A percentile compares a stretch with the other conserved stretches of the same genome.
Evolutionary conservation across 2,888 invertebrate genomes (phyloP).

Genomic region (Drosophila paucipuncta): DNA sequence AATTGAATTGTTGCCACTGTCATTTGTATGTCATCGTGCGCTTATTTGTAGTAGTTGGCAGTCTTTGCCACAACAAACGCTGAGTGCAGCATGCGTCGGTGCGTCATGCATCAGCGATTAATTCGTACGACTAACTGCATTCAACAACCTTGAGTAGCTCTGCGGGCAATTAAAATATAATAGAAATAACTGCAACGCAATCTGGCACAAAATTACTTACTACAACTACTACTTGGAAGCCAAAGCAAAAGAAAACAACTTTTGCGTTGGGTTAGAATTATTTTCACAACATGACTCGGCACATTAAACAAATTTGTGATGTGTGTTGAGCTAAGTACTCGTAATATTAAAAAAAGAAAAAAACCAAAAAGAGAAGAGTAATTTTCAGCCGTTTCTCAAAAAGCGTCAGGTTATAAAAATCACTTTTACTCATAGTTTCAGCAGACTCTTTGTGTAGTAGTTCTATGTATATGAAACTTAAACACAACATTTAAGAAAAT

Average conservation of each 20-base stretch:
- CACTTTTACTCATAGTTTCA: background rate
- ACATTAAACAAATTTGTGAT: background rate
- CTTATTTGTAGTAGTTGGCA: conserved; percentile 24
- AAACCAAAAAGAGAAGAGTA: background rate
- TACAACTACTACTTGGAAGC: conserved; percentile 15
- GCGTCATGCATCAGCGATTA: conserved; percentile 65
- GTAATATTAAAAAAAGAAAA: background rate
- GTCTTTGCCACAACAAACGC: conserved; percentile 12
- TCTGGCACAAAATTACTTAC: conserved; percentile 46
- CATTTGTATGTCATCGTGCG: conserved; percentile 56
- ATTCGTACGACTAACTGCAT: conserved; percentile 77
- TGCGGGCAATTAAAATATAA: conserved; percentile 42
- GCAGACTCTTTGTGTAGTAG: background rate
- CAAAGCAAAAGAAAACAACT: conserved; percentile 11
- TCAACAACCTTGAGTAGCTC: conserved; percentile 71
- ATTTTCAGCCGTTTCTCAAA: background rate
- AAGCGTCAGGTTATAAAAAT: background rate
- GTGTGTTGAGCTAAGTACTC: background rate
- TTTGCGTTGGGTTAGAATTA: conserved; percentile 38
- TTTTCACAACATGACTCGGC: conserved; percentile 19
- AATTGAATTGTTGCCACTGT: conserved; percentile 66
- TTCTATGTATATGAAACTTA: background rate
- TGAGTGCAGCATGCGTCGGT: conserved; percentile 10
- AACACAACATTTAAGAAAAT: background rate
- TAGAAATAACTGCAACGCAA: conserved; percentile 36